phyloP scores from a whole-genome alignment of 2,113 vertebrate genomes.

The Spea multiplicata region DNA sequence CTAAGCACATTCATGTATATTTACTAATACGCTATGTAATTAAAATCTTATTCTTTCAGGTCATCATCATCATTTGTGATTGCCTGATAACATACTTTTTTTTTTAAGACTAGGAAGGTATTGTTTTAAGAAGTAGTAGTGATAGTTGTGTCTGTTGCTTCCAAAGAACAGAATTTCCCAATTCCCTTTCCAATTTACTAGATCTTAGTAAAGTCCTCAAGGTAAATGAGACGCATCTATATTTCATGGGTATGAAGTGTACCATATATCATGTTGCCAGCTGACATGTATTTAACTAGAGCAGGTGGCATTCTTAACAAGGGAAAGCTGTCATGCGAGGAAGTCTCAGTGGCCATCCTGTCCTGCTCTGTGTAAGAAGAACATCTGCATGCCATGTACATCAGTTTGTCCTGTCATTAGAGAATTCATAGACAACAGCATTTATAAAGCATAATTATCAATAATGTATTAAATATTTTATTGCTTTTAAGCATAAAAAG shows the following conservation, averaged over 20 bases:
- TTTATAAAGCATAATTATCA: background rate
- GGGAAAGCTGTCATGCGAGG: conserved; percentile 35
- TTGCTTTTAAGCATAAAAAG: too few relatives aligned
- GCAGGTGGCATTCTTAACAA: conserved; percentile 47
- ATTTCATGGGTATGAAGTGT: conserved; percentile 39
- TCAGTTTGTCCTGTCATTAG: conserved; percentile 4
- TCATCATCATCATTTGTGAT: too few relatives aligned
- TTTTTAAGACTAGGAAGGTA: background rate
- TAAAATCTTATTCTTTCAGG: too few relatives aligned
- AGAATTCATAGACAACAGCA: background rate
- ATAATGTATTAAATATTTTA: background rate
- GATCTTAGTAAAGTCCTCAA: conserved; percentile 43
- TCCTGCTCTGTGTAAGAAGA: background rate
- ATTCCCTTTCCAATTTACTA: conserved; percentile 47
- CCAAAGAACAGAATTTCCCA: conserved; percentile 38
- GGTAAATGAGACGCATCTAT: conserved; percentile 49
- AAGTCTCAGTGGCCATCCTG: conserved; percentile 25
- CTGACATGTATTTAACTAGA: conserved; percentile 41
- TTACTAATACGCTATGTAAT: too few relatives aligned
- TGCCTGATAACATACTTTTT: too few relatives aligned
- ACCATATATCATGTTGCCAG: conserved; percentile 46
- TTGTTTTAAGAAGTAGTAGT: conserved; percentile 7
- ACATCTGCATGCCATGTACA: conserved; percentile 39
- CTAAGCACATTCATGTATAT: too few relatives aligned
- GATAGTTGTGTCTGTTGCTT: conserved; percentile 29